Evolutionary conservation across 2,888 invertebrate genomes (phyloP).

Genomic region (Arrhopalites spinosus): DNA sequence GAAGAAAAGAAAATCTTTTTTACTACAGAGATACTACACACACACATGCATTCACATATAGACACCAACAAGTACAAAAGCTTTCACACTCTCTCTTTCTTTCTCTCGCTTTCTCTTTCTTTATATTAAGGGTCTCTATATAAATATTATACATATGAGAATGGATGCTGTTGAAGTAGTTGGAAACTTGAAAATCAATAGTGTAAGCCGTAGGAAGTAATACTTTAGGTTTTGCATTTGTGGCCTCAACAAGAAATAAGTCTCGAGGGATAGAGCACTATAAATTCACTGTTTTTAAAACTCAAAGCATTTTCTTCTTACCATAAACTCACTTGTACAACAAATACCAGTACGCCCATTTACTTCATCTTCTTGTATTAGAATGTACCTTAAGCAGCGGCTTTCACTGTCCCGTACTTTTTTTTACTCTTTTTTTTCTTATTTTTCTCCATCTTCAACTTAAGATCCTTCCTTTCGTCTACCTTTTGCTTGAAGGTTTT

Average conservation of each 20-base stretch:
- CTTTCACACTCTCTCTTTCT: too few species aligned
- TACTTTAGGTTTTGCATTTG: slow-evolving; percentile 16
- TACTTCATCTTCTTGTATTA: slow-evolving; percentile 5
- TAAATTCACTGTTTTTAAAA: slow-evolving; percentile 12
- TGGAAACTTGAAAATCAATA: slow-evolving; percentile 11
- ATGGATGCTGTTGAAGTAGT: too few species aligned
- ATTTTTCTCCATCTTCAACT: neutral
- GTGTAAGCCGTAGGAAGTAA: neutral
- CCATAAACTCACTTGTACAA: neutral
- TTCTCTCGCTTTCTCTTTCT: too few species aligned
- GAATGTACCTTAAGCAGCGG: neutral
- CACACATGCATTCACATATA: neutral
- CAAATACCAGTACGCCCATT: neutral
- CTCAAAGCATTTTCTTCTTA: slow-evolving; percentile 7
- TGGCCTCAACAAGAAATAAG: slow-evolving; percentile 3
- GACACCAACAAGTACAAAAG: neutral
- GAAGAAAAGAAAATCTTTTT: slow-evolving; percentile 4
- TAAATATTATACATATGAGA: too few species aligned
- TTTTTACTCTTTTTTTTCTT: neutral
- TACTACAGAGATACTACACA: neutral
- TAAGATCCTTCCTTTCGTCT: neutral
- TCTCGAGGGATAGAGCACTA: neutral
- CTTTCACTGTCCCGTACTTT: neutral
- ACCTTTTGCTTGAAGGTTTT: too few species aligned
- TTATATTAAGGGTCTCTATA: too few species aligned